Conservation (phyloP, 2,888 invertebrate genomes). For the Drepana falcataria region DNA sequence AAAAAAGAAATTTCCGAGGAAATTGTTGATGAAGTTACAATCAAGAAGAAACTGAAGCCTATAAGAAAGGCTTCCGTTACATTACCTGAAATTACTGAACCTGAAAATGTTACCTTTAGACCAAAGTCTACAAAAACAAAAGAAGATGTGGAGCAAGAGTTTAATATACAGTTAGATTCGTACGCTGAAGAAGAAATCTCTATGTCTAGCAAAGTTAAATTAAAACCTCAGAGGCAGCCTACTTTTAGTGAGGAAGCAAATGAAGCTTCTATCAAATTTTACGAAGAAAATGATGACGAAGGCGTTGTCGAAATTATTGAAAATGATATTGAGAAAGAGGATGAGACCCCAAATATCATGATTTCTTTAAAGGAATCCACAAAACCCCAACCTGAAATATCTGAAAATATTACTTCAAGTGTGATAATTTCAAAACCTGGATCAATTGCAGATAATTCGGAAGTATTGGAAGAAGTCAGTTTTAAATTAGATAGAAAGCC, state of each 20-base stretch:
- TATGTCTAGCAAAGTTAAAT: conserved; percentile 89
- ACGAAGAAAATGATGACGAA: conserved; percentile 66
- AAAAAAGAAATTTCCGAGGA: conserved; percentile 65
- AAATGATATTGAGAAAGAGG: conserved; percentile 67
- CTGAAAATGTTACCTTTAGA: conserved; percentile 88
- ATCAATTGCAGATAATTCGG: conserved; percentile 54
- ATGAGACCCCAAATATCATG: conserved; percentile 52
- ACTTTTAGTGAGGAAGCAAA: conserved; percentile 88
- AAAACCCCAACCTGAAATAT: conserved; percentile 44
- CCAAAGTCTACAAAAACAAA: conserved; percentile 87
- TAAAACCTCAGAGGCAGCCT: conserved; percentile 85
- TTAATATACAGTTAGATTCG: conserved; percentile 90
- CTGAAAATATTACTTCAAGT: conserved; percentile 61
- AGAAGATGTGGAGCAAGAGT: conserved; percentile 93
- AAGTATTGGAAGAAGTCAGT: conserved; percentile 79
- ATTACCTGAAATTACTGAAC: conserved; percentile 85
- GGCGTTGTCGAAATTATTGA: conserved; percentile 69
- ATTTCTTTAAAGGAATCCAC: conserved; percentile 62
- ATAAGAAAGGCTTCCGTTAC: conserved; percentile 82
- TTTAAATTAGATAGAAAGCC: conserved; percentile 85
- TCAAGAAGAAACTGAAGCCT: conserved; percentile 86
- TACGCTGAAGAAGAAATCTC: conserved; percentile 94
- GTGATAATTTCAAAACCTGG: conserved; percentile 54
- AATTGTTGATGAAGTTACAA: conserved; percentile 81
- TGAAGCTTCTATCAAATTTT: conserved; percentile 84